Evolutionary conservation across 2,797 vertebrate species (phyloP), one percentile per base, ranked within the genome.

Genomic region (Fundulus diaphanus): DNA sequence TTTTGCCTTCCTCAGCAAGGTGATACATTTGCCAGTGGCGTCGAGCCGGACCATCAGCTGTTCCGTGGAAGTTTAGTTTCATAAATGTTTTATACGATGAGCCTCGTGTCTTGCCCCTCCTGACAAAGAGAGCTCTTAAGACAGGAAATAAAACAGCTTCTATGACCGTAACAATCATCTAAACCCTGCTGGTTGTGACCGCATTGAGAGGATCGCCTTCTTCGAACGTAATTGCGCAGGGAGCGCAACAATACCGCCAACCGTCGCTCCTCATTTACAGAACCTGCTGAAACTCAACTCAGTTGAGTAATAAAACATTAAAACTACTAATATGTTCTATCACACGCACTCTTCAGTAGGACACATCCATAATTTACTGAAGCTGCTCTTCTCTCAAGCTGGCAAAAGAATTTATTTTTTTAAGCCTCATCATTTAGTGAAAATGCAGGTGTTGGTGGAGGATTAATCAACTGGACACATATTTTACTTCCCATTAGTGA

Each of bases 251-350:
- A 92, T 90, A 92, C 90, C 88, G 86, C 88, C 90, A 90, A 87
- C 89, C 89, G 92, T 93, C 92, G 91, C 90, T 93, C 89, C 87
- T 93, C 89, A 91, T 93, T 92, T 92, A 87, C 87, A 92, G 83
- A 86, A 86, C 89, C 89, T 88, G 88, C 92, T 91, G 90, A 89
- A 93, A 90, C 86, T 90, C 89, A 79, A 86, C 86, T 92, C 89
- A 90, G 90, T 92, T 90, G 91, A 85, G 90, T 89, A 87, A 91
- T 91, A 93, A 91, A 93, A 90, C 85, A 88, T 86, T 83, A 87
- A 91, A 90, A 90, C 87, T 78, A 71, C 89, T 90, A 89, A 89
- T 91, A 82, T 83, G 85, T 80, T 90, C 85, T 75, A 85, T 90
- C 87, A 80, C 89, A 80, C 51, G 72, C 89, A 89, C 85, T 79